phyloP scores from a whole-genome alignment of 2,888 invertebrate species.

The Lathronympha strigana region DNA sequence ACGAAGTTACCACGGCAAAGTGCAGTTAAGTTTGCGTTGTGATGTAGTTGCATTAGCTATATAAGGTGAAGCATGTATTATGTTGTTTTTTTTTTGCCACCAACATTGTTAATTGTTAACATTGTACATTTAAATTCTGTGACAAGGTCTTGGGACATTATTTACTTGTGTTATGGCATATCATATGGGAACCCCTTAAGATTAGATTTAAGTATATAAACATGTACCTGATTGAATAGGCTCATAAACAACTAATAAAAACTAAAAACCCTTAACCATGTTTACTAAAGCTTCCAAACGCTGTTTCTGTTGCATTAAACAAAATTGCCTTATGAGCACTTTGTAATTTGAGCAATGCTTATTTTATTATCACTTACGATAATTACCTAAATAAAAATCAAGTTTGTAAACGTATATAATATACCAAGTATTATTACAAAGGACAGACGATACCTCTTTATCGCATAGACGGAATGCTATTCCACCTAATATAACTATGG shows the following conservation, averaged over 20 bases:
- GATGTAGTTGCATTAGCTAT: neutral
- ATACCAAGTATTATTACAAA: neutral
- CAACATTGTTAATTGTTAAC: too few species aligned
- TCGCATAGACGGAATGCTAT: conserved; percentile 7
- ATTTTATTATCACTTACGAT: neutral
- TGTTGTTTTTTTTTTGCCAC: neutral
- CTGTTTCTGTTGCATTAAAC: too few species aligned
- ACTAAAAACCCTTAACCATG: too few species aligned
- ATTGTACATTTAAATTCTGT: too few species aligned
- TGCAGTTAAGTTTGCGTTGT: conserved; percentile 1
- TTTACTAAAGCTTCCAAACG: too few species aligned
- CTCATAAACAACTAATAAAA: too few species aligned
- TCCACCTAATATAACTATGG: conserved; percentile 13
- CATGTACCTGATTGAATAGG: too few species aligned
- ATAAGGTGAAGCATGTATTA: neutral
- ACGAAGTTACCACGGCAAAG: neutral
- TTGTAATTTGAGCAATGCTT: neutral
- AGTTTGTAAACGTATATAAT: neutral
- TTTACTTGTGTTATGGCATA: too few species aligned
- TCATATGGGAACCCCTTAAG: too few species aligned
- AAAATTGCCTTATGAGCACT: too few species aligned
- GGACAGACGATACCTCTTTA: neutral
- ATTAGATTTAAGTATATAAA: too few species aligned
- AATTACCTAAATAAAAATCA: neutral
- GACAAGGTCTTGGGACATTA: too few species aligned